Evolutionary conservation across 2,113 vertebrate species (phyloP), one percentile per base, ranked within the genome.

Genomic region (Scomber scombrus): DNA sequence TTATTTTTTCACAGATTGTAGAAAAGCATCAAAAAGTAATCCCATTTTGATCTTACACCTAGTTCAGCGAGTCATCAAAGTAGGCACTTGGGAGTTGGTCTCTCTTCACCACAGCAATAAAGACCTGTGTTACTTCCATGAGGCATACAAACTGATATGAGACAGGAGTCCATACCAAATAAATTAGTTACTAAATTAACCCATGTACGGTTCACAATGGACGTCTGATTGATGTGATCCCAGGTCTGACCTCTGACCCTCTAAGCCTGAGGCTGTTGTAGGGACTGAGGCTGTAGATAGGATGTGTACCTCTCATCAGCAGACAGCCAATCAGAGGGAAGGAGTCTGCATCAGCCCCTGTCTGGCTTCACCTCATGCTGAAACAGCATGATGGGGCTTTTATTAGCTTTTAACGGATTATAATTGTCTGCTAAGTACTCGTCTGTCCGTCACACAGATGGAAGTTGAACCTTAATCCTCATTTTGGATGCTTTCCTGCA

Each of bases 391-490:
- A 82, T 93, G 82, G 84, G 73, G 89, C 88, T 93, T 93, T 89
- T 91, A 89, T 94, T 87, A 91, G 92, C 89, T 92, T 93, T 93
- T 80, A 92, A 90, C 49, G 85, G 91, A 90, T 93, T 93, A 90
- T 90, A 93, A 93, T 93, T 94, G 86, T 95, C 92, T 94, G 88
- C 92, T 94, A 89, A 89, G 83, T 90, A 82, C 86, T 88, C 80
- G 62, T 91, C 87, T 93, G 91, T 92, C 88, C 87, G 70, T 74
- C 92, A 85, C 84, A 85, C 86, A 93, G 94, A 93, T 93, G 93
- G 89, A 91, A 88, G 34, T 51, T 93, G 92, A 94, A 93, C 90
- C 87, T 81, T 92, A 93, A 93, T 93, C 89, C 91, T 81, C 52
- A 65, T 89, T 89, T 85, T 93, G 87, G 91, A 94, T 87, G 86